Base-by-base conservation (phyloP, 2,888 invertebrate species). In the Sminthurinus aureus region DNA sequence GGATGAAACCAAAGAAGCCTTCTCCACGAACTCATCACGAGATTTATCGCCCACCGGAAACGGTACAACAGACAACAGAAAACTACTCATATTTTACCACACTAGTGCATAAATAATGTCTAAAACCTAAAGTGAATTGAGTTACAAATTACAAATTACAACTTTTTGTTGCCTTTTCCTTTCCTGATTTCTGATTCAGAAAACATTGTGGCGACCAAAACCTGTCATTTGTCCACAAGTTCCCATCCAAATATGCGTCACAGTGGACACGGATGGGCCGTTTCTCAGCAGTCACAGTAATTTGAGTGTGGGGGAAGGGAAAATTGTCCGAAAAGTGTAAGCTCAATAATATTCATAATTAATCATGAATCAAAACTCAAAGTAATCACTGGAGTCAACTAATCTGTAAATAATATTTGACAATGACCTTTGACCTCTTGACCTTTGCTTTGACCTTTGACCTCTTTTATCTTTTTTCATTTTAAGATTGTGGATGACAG, bases 401-500 rank as follows among this genome's bases (percentile, higher is more conserved):
- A n/a, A n/a, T n/a, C n/a, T n/a, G n/a, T n/a, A n/a, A n/a, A n/a
- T n/a, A n/a, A n/a, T n/a, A n/a, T n/a, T n/a, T n/a, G n/a, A n/a
- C n/a, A n/a, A n/a, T n/a, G n/a, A n/a, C n/a, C n/a, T n/a, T n/a
- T n/a, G n/a, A n/a, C n/a, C n/a, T n/a, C n/a, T n/a, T n/a, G n/a
- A n/a, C n/a, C n/a, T n/a, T n/a, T n/a, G n/a, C n/a, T n/a, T n/a
- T n/a, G n/a, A n/a, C n/a, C n/a, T n/a, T n/a, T n/a, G n/a, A n/a
- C n/a, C n/a, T n/a, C n/a, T n/a, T n/a, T n/a, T n/a, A n/a, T n/a
- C n/a, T n/a, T n/a, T n/a, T n/a, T n/a, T n/a, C n/a, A n/a, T n/a
- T n/a, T n/a, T n/a, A n/a, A 81, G 81, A 26, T 58, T 81, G 18
- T 74, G 74, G 81, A 81, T 81, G 81, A 64, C 58, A 12, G 81